Evolutionary conservation across 2,797 vertebrate genomes (phyloP).

Genomic region (Rhinogobio ventralis): DNA sequence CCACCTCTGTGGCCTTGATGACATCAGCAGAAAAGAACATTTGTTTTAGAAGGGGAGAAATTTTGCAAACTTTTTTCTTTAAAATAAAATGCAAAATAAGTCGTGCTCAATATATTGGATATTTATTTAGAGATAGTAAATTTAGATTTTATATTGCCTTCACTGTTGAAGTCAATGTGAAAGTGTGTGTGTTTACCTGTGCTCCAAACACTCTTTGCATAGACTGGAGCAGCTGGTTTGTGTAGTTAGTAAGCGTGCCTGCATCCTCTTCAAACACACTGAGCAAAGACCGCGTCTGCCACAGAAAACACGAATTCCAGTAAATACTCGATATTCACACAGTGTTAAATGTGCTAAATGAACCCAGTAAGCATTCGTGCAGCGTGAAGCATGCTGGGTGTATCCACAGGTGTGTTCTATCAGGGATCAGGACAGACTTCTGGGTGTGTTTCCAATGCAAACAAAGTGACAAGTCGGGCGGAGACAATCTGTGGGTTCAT

Average conservation of each 20-base stretch:
- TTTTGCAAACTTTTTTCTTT: neutral
- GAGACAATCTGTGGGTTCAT: neutral
- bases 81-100: neutral
- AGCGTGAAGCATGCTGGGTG: neutral
- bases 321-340: neutral
- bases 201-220: slow-evolving; percentile 98
- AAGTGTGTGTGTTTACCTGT: slow-evolving; percentile 81
- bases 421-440: neutral
- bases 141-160: neutral
- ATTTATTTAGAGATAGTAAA: neutral
- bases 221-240: slow-evolving; percentile 94
- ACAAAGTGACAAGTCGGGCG: neutral
- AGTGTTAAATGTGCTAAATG: neutral
- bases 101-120: neutral
- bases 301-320: neutral
- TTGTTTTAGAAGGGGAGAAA: neutral
- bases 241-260: slow-evolving; percentile 93
- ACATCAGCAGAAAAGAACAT: neutral
- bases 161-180: slow-evolving; percentile 13
- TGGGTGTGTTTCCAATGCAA: slow-evolving; percentile 36
- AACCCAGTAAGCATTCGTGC: neutral
- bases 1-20: neutral
- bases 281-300: slow-evolving; percentile 93
- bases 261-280: slow-evolving; percentile 99
- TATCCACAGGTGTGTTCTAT: slow-evolving; percentile 28